Evolutionary conservation across 2,888 invertebrate genomes (phyloP).

Genomic region (Apantesis nais): DNA sequence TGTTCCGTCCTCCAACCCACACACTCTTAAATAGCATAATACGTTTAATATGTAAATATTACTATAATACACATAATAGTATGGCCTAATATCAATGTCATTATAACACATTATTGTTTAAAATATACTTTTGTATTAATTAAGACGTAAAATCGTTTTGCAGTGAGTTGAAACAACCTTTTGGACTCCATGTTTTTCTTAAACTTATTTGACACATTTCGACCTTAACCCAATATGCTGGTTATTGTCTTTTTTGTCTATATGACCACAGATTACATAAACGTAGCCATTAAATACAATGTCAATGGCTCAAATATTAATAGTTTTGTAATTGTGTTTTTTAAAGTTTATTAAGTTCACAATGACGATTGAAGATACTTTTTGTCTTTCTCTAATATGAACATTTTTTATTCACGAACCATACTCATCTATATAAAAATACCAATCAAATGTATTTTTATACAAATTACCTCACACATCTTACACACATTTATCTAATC

Average conservation of each 20-base stretch:
- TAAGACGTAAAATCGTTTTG: neutral
- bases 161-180: neutral
- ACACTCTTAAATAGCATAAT: slow-evolving; percentile 4
- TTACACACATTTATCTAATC: no score
- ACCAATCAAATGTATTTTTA: neutral
- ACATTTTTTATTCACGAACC: neutral
- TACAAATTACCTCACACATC: no score
- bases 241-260: neutral
- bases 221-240: slow-evolving; percentile 6
- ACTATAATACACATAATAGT: neutral
- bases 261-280: neutral
- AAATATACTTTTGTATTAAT: neutral
- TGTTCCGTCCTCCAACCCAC: slow-evolving; percentile 11
- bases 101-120: neutral
- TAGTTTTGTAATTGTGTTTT: neutral
- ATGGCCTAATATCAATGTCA: slow-evolving; percentile 3
- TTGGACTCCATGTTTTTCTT: neutral
- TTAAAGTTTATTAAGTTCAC: neutral
- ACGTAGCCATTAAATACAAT: slow-evolving; percentile 7
- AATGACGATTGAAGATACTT: neutral
- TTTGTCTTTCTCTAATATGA: neutral
- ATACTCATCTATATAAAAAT: neutral
- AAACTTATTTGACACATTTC: neutral
- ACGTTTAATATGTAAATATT: slow-evolving; percentile 18
- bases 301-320: slow-evolving; percentile 9